Percentiles rank a stretch among this genome's conserved stretches.
Conservation (phyloP, 2,888 invertebrate species). For the Thera obeliscata region DNA sequence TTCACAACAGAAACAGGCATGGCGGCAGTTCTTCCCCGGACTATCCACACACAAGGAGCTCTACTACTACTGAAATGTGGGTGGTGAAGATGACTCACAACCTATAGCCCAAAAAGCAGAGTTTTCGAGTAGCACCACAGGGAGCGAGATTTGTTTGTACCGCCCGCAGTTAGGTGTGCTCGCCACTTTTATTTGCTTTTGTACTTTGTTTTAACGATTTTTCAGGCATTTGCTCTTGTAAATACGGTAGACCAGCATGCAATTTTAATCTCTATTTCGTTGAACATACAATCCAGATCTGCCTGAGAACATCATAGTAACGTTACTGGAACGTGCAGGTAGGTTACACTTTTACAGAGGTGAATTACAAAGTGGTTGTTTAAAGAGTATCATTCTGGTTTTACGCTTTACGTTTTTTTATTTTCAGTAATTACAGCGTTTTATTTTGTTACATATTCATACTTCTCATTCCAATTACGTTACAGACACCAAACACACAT, state of each 20-base stretch:
- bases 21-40: no score
- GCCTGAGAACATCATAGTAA: neutral
- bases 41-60: no score
- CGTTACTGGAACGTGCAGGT: conserved; percentile 22
- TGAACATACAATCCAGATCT: conserved; percentile 3
- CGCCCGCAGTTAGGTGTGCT: conserved; percentile 38
- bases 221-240: conserved; percentile 28
- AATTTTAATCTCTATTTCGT: conserved; percentile 14
- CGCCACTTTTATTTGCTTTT: conserved; percentile 38
- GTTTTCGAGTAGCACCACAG: conserved; percentile 29
- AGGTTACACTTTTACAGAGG: conserved; percentile 12
- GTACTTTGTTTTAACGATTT: conserved; percentile 40
- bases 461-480: neutral
- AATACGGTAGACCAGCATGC: conserved; percentile 7
- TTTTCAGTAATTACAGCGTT: conserved; percentile 1
- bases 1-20: no score
- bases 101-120: no score
- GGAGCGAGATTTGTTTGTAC: conserved; percentile 41
- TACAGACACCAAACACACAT: neutral
- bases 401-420: neutral
- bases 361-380: conserved; percentile 18
- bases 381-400: conserved; percentile 13
- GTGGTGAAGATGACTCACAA: no score
- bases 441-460: neutral
- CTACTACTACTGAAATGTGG: no score